Evolutionary conservation across 2,888 invertebrate species (phyloP).

Genomic region (Steinernema hermaphroditum): DNA sequence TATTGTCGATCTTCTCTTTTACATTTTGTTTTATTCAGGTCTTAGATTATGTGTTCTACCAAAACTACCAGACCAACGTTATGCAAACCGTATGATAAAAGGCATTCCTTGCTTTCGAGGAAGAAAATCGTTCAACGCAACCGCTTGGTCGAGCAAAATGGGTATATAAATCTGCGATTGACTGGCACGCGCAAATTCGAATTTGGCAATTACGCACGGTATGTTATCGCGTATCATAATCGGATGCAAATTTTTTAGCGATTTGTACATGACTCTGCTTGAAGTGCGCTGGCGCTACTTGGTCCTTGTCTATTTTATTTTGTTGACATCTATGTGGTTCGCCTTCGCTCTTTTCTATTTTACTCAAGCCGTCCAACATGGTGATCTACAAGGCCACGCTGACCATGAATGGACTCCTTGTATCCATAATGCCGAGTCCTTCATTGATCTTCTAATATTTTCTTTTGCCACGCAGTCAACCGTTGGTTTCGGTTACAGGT

Average conservation of each 20-base stretch:
- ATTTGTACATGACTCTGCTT: neutral
- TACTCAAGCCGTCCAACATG: neutral
- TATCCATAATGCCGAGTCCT: neutral
- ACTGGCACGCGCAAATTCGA: neutral
- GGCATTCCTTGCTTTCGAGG: neutral
- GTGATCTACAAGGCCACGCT: neutral
- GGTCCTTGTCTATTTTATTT: neutral
- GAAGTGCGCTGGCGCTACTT: neutral
- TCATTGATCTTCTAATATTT: conserved; percentile 18
- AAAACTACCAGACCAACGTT: no score
- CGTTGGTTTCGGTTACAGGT: conserved; percentile 38
- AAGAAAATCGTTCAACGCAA: neutral
- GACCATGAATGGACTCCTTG: neutral
- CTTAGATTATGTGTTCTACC: no score
- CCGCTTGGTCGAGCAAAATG: neutral
- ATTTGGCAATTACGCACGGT: neutral
- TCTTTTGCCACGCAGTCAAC: conserved; percentile 38
- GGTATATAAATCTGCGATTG: neutral
- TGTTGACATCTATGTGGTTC: neutral
- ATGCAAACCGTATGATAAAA: no score
- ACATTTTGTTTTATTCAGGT: no score
- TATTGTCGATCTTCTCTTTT: no score
- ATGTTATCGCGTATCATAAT: neutral
- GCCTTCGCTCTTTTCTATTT: neutral
- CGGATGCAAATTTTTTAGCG: neutral